Evolutionary conservation across 2,888 invertebrate genomes (phyloP).

Genomic region (Conomelus anceps): DNA sequence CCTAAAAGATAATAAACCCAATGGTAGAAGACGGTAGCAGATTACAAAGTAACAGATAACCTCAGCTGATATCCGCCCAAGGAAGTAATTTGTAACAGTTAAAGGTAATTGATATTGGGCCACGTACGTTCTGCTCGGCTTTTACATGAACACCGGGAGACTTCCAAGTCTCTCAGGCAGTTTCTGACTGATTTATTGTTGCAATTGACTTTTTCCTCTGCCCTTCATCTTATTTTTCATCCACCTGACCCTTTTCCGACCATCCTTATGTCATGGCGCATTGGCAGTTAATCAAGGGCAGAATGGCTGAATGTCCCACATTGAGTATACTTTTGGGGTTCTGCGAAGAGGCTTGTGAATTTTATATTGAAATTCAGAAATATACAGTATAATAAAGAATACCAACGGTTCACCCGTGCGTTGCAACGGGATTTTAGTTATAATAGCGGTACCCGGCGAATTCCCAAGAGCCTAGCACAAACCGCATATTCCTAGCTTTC

Average conservation of each 20-base stretch:
- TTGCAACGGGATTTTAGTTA: no score
- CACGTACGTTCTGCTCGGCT: neutral
- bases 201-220: neutral
- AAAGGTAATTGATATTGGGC: neutral
- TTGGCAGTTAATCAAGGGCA: neutral
- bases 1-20: neutral
- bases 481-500: no score
- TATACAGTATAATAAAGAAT: no score
- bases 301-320: neutral
- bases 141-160: neutral
- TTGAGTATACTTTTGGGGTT: neutral
- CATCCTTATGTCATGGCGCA: neutral
- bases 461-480: no score
- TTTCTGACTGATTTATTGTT: neutral
- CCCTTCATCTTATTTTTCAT: neutral
- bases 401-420: no score
- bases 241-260: neutral
- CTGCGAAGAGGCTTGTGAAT: no score
- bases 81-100: neutral
- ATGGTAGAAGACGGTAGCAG: neutral
- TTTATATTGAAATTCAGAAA: no score
- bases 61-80: neutral
- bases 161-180: neutral
- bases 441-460: no score
- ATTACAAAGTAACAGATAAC: neutral